Percentiles rank a stretch among this genome's conserved stretches.
phyloP scores from a whole-genome alignment of 2,113 vertebrate species.

The Heterocephalus glaber region DNA sequence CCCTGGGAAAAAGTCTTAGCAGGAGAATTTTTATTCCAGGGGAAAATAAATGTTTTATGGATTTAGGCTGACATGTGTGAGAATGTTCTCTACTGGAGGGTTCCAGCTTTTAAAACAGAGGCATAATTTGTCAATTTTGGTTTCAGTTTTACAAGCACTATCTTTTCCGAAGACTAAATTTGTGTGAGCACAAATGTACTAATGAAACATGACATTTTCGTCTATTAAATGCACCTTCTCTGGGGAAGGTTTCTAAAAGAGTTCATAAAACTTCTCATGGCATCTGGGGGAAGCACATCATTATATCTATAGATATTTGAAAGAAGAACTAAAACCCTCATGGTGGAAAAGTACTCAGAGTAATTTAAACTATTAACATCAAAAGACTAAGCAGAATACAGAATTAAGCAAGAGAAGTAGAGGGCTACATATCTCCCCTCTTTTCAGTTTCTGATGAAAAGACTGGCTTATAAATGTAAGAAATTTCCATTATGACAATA shows the following conservation, averaged over 20 bases:
- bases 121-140: slow-evolving; percentile 73
- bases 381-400: slow-evolving; percentile 69
- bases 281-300: slow-evolving; percentile 51
- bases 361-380: slow-evolving; percentile 78
- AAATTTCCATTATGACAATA: slow-evolving; percentile 61
- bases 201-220: slow-evolving; percentile 81
- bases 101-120: slow-evolving; percentile 69
- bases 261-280: slow-evolving; percentile 75
- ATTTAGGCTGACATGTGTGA: slow-evolving; percentile 11
- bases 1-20: not conserved
- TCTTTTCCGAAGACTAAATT: slow-evolving; percentile 74
- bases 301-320: slow-evolving; percentile 62
- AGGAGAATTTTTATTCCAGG: slow-evolving; percentile 23
- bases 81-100: slow-evolving; percentile 62
- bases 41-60: slow-evolving; percentile 52
- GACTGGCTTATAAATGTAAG: slow-evolving; percentile 35
- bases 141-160: slow-evolving; percentile 72
- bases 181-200: slow-evolving; percentile 66
- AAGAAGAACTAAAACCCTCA: slow-evolving; percentile 49
- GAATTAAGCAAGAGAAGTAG: slow-evolving; percentile 61
- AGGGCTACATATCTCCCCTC: not conserved
- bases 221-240: slow-evolving; percentile 79
- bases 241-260: slow-evolving; percentile 74
- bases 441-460: slow-evolving; percentile 26
- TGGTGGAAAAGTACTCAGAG: slow-evolving; percentile 58